phyloP scores from a whole-genome alignment of 2,888 invertebrate genomes.

The Chloromyia formosa region DNA sequence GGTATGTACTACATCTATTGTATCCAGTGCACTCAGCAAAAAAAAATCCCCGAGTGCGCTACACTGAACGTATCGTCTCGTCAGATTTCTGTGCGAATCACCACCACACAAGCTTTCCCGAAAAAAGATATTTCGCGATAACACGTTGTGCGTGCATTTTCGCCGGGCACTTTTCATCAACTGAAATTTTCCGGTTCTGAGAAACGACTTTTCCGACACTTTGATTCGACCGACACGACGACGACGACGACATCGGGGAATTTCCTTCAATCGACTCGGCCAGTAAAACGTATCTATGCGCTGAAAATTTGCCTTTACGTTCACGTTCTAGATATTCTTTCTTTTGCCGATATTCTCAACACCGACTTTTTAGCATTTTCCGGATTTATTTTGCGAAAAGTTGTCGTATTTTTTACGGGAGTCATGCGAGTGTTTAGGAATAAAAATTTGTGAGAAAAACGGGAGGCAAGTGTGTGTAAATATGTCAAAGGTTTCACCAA shows the following conservation, averaged over 20 bases:
- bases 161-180: conserved; percentile 46
- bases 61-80: no score
- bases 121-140: conserved; percentile 32
- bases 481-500: neutral
- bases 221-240: neutral
- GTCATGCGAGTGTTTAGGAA: neutral
- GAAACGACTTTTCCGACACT: conserved; percentile 39
- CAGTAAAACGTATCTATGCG: conserved; percentile 29
- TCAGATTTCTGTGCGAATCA: no score
- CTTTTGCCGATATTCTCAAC: neutral
- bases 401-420: no score
- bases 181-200: conserved; percentile 43
- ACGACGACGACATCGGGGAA: neutral
- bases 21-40: no score
- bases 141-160: conserved; percentile 45
- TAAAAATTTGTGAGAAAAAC: conserved; percentile 15
- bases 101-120: conserved; percentile 14
- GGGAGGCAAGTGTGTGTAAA: conserved; percentile 1
- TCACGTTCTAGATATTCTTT: neutral
- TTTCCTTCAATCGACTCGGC: conserved; percentile 20
- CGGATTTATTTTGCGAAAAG: conserved; percentile 21
- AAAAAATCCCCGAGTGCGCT: no score
- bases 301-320: conserved; percentile 28
- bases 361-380: neutral
- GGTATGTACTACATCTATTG: no score